Percentiles rank a stretch among this genome's conserved stretches.
phyloP scores from a whole-genome alignment of 2,888 invertebrate genomes.

The Nephrotoma flavescens region DNA sequence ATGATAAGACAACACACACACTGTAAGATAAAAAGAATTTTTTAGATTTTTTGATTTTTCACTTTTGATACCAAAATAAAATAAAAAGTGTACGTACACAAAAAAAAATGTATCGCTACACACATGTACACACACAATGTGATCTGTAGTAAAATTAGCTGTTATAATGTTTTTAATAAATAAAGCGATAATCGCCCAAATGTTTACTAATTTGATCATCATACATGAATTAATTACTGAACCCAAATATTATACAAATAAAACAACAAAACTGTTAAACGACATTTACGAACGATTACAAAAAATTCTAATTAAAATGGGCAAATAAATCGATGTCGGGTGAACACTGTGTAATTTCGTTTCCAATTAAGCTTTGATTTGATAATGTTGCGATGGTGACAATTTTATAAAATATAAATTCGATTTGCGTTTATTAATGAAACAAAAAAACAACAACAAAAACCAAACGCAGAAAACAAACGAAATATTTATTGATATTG shows the following conservation, averaged over 20 bases:
- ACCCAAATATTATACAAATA: too few species aligned
- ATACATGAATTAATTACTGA: neutral
- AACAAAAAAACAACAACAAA: neutral
- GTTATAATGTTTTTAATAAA: neutral
- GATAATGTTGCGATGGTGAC: neutral
- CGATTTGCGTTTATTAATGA: neutral
- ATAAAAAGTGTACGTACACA: neutral
- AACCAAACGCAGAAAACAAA: neutral
- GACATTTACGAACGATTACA: neutral
- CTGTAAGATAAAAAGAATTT: neutral
- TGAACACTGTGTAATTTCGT: neutral
- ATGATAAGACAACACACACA: neutral
- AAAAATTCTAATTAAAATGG: neutral
- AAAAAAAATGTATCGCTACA: neutral
- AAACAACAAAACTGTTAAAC: neutral
- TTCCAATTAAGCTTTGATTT: neutral
- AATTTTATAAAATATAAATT: neutral
- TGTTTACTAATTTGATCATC: neutral
- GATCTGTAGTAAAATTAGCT: neutral
- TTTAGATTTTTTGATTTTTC: neutral
- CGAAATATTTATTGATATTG: neutral
- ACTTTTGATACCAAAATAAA: neutral
- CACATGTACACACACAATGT: neutral
- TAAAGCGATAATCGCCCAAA: neutral
- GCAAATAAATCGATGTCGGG: neutral